Percentiles rank a stretch among this genome's conserved stretches.
Evolutionary conservation across 2,113 vertebrate species (phyloP).

Genomic region (Oxyura jamaicensis): DNA sequence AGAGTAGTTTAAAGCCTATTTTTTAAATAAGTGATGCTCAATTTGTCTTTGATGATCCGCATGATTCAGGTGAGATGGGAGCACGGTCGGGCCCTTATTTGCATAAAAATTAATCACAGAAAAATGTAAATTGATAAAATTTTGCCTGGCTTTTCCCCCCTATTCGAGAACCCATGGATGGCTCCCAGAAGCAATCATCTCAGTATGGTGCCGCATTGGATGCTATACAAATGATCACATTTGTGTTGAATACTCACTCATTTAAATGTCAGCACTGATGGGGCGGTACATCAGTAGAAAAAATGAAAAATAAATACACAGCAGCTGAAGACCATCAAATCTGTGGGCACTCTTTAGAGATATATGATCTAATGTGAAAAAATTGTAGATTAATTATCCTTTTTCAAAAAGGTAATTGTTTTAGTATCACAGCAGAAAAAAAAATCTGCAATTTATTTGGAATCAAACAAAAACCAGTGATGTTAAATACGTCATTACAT

Average conservation of each 20-base stretch:
- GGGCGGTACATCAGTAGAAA: conserved; percentile 80
- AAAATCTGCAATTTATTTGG: conserved; percentile 88
- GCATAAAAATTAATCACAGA: conserved; percentile 94
- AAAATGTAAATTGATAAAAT: conserved; percentile 93
- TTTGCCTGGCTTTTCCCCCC: conserved; percentile 85
- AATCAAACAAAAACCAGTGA: conserved; percentile 81
- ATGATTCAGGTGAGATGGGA: conserved; percentile 92
- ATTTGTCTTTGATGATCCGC: conserved; percentile 90
- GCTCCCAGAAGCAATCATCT: conserved; percentile 95
- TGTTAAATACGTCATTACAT: conserved; percentile 83
- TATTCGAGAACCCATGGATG: conserved; percentile 81
- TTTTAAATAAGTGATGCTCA: conserved; percentile 89
- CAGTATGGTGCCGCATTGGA: conserved; percentile 88
- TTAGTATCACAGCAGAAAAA: conserved; percentile 85
- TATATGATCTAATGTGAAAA: conserved; percentile 91
- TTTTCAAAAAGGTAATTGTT: conserved; percentile 90
- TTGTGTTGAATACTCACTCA: conserved; percentile 95
- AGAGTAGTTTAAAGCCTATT: conserved; percentile 87
- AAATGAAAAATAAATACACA: conserved; percentile 83
- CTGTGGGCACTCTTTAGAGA: conserved; percentile 79
- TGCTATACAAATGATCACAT: conserved; percentile 93
- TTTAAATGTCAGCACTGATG: conserved; percentile 98
- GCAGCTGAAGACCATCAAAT: conserved; percentile 85
- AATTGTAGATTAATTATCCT: conserved; percentile 93
- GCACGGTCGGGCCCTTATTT: conserved; percentile 85